Evolutionary conservation across 2,113 vertebrate genomes (phyloP), one percentile per base, ranked within the genome.

Genomic region (Zosterops japonicus): DNA sequence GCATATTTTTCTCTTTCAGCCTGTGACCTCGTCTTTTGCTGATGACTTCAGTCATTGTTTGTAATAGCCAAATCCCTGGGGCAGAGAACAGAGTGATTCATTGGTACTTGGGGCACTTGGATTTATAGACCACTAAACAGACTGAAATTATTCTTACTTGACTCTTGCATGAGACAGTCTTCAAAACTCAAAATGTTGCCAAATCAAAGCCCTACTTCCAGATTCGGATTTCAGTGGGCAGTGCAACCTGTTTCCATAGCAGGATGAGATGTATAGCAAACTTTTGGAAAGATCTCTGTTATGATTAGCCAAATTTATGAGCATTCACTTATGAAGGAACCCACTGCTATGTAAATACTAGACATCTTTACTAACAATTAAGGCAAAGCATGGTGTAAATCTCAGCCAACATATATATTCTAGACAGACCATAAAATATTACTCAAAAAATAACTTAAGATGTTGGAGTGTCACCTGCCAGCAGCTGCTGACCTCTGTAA

Each of bases 11-110:
- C 46, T 72, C 90, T 90, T 96, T 95, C 86, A 95, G 95, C 76
- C 82, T 93, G 85, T 91, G 94, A 94, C 94, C 93, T 68, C 2
- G 41, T 84, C 91, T 94, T 91, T 64, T 87, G 60, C 95, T 82
- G 87, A 92, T 97, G 95, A 97, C 90, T 96, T 97, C 95, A 97
- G 94, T 94, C 97, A 95, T 97, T 97, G 96, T 97, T 95, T 96
- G 90, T 39, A 95, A 90, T 95, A 94, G 90, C 78, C 84, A 95
- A 77, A 35, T 49, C 96, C 96, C 92, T 77, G 84, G 92, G 94
- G 96, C 95, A 95, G 68, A 95, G 94, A 96, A 90, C 69, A 94
- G 90, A 96, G 79, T 94, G 92, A 97, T 96, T 97, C 92, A 96
- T 97, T 91, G 87, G 86, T 95, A 93, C 90, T 94, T 84, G 69